Base-by-base conservation (phyloP, 2,113 vertebrate species). In the Platycercus adscitus region DNA sequence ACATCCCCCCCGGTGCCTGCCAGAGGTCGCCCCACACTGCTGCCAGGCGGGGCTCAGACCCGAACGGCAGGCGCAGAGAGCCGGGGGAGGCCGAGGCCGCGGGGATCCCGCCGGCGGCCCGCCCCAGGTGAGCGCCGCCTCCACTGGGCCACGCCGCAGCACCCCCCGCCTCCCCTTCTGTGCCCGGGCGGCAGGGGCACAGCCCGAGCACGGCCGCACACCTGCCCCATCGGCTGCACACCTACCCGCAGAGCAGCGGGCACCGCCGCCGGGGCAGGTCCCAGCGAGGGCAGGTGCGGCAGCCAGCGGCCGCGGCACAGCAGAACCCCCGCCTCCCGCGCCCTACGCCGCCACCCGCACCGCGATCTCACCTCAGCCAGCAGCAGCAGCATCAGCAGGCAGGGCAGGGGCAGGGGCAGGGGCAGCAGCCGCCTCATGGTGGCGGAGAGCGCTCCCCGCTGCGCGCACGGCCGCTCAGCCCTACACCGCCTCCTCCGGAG, bases 401-500 rank as follows among this genome's bases (percentile, higher is more conserved):
- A 80, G 33, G 85, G 91, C 66, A 72, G 78, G 39, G 84, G 82
- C 66, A 72, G 78, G 39, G 84, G 82, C 46, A 46, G 93, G 86
- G 75, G 39, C 72, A 53, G 88, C 87, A 77, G 94, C 55, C 76
- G 76, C 96, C 90, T 94, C 96, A 96, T 96, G 95, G 91, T 96
- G 89, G 65, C 47, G 47, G 60, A 86, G 65, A 68, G 70, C 73
- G 72, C 64, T 83, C 97, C 85, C 96, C 96, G 91, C 92, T 71
- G 91, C 96, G 88, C 76, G 81, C 31, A 43, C 65, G 28, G 84
- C 85, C 79, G 52, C 93, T 96, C 85, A 92, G 87, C 92, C 69
- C 77, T 50, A 72, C 56, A 29, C 97, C 94, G 92, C 96, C 97
- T 92, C 95, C 95, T 83, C 79, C 85, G 95, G 97, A 95, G 97